These are phyloP conservation scores for Metallyticus violacea DNA, from an alignment of 2,888 invertebrate species.

Conservation along the genomic window DNA sequence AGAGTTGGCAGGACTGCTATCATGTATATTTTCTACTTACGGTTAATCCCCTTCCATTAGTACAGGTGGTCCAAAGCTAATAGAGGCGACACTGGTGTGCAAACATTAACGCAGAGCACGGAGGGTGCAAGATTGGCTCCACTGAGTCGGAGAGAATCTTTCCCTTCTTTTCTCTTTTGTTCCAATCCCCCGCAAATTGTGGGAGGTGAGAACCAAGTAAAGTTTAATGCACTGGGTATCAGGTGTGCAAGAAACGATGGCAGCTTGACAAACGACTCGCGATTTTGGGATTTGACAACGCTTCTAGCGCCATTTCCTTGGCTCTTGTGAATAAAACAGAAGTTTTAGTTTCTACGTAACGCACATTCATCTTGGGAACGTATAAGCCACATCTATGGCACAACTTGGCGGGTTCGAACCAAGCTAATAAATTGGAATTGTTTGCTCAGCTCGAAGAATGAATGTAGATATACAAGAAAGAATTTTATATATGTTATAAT, in stretches of 20 bases:
- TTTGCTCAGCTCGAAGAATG: too few species aligned
- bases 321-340: neutral
- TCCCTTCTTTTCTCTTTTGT: neutral
- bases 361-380: neutral
- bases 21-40: neutral
- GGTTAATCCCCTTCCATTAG: neutral
- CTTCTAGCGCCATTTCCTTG: neutral
- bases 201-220: neutral
- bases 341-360: neutral
- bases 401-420: too few species aligned
- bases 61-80: neutral
- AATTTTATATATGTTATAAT: too few species aligned
- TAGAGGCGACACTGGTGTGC: neutral
- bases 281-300: too few species aligned
- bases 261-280: neutral
- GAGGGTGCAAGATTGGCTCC: neutral
- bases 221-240: neutral
- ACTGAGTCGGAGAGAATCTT: neutral
- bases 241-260: neutral
- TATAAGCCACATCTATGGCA: neutral
- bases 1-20: neutral
- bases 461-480: too few species aligned
- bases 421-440: too few species aligned
- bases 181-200: neutral
- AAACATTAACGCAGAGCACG: neutral